phyloP scores from a whole-genome alignment of 2,797 vertebrate genomes.

The Halcyon leucocephala region DNA sequence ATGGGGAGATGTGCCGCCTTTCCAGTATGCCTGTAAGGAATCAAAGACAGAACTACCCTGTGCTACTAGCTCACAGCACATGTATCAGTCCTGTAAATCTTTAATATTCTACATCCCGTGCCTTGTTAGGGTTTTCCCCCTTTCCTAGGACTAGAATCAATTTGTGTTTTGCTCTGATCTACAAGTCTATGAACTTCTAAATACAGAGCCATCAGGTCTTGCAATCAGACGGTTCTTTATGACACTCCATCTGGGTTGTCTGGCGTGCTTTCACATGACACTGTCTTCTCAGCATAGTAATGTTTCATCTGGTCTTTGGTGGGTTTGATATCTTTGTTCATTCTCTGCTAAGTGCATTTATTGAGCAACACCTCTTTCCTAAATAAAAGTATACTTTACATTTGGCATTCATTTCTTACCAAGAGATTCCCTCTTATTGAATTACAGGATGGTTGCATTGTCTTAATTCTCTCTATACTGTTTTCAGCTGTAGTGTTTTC shows the following conservation, averaged over 20 bases:
- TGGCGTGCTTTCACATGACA: constrained; percentile 33
- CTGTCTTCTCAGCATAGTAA: constrained; percentile 33
- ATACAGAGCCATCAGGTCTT: constrained; percentile 8
- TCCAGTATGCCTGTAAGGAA: not conserved
- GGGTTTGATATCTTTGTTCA: not conserved
- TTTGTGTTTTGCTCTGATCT: not conserved
- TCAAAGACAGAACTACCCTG: not conserved
- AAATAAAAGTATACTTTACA: not conserved
- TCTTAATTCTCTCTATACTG: not conserved
- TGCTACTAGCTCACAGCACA: not conserved
- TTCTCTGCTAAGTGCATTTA: not conserved
- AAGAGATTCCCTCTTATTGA: not conserved
- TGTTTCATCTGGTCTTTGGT: constrained; percentile 10
- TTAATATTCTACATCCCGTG: not conserved
- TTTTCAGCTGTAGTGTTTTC: not conserved
- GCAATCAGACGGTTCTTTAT: not conserved
- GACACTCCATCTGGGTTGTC: not conserved
- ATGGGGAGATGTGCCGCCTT: not conserved
- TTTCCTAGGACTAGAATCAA: not conserved
- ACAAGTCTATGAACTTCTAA: constrained; percentile 34
- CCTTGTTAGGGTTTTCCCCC: not conserved
- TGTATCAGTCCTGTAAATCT: not conserved
- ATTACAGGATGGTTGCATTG: not conserved
- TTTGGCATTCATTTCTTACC: not conserved
- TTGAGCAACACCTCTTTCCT: not conserved